phyloP scores from a whole-genome alignment of 2,888 invertebrate genomes.

The Pachycephus smyrnensis region DNA sequence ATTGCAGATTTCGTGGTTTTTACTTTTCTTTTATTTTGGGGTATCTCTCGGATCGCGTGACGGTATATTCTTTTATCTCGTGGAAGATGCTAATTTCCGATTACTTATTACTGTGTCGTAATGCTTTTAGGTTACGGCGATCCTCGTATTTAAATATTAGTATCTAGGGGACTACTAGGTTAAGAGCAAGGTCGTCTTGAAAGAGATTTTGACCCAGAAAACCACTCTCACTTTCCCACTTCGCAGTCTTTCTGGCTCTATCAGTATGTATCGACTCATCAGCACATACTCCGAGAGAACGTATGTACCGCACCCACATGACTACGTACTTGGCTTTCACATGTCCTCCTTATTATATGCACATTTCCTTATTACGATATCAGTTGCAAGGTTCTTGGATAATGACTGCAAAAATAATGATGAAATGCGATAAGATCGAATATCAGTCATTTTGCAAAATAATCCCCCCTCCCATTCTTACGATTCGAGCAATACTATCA shows the following conservation, averaged over 20 bases:
- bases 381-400: not conserved
- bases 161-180: not conserved
- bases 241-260: constrained; percentile 35
- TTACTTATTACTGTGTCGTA: not conserved
- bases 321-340: not conserved
- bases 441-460: not conserved
- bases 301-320: not conserved
- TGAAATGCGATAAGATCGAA: not conserved
- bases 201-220: constrained; percentile 15
- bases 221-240: constrained; percentile 47
- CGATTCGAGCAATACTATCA: not conserved
- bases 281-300: not conserved
- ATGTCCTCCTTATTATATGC: not conserved
- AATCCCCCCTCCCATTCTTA: not conserved
- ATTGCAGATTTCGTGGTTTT: not conserved
- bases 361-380: not conserved
- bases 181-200: constrained; percentile 1
- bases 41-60: not conserved
- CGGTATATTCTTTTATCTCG: not conserved
- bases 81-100: not conserved
- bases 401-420: not conserved
- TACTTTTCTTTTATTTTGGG: not conserved
- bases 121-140: not conserved
- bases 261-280: constrained; percentile 35
- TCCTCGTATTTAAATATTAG: not conserved